Percentiles rank a stretch among this genome's conserved stretches.
Evolutionary conservation across 2,888 invertebrate genomes (phyloP).

Genomic region (Erannis defoliaria): DNA sequence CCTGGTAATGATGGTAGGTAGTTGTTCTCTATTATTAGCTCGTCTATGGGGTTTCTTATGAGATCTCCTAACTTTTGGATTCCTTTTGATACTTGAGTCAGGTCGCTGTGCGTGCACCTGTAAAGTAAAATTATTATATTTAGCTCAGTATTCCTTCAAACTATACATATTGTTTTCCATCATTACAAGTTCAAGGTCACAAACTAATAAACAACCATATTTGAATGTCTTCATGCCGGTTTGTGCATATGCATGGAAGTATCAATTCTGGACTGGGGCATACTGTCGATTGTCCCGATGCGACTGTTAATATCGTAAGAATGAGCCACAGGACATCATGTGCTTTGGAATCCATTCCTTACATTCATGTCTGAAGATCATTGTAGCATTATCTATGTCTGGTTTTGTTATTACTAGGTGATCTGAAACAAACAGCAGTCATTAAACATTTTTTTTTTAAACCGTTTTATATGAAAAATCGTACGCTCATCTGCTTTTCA

Average conservation of each 20-base stretch:
- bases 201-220: slow-evolving; percentile 88
- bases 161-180: neutral
- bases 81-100: slow-evolving; percentile 91
- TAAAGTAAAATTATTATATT: slow-evolving; percentile 45
- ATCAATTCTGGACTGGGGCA: slow-evolving; percentile 93
- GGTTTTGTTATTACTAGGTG: slow-evolving; percentile 4
- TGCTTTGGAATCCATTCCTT: slow-evolving; percentile 77
- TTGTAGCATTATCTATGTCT: slow-evolving; percentile 68
- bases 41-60: slow-evolving; percentile 91
- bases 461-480: neutral
- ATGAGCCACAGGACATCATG: slow-evolving; percentile 68
- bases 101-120: slow-evolving; percentile 97
- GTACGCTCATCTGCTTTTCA: neutral
- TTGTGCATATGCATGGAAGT: slow-evolving; percentile 93
- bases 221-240: slow-evolving; percentile 92
- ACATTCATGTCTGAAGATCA: slow-evolving; percentile 66
- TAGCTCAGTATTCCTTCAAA: neutral
- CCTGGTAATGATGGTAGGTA: slow-evolving; percentile 94
- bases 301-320: slow-evolving; percentile 55
- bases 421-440: slow-evolving; percentile 24
- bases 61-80: slow-evolving; percentile 89
- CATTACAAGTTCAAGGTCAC: neutral
- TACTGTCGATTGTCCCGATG: slow-evolving; percentile 61
- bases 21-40: slow-evolving; percentile 95
- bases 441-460: neutral